Evolutionary conservation across 2,113 vertebrate genomes (phyloP), one percentile per base, ranked within the genome.

Genomic region (Sylvilagus bachmani): DNA sequence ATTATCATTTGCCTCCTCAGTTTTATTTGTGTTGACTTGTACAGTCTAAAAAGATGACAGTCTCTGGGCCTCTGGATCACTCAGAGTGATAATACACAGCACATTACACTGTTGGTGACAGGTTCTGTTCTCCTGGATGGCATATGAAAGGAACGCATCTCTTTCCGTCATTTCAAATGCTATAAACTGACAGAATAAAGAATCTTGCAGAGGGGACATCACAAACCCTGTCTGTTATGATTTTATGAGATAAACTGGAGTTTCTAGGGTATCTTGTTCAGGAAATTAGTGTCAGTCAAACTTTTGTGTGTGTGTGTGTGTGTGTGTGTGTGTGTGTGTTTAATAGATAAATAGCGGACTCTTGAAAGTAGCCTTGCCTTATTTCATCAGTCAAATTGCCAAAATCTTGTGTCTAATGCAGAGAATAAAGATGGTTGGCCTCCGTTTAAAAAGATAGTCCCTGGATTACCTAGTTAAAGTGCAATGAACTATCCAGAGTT

Each of bases 11-110:
- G 99, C 99, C 98, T 99, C 98, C 98, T 99, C 99, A 97, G 99
- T 99, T 99, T 99, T 99, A 99, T 99, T 99, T 99, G 99, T 99
- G 99, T 99, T 99, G 99, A 99, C 99, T 99, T 98, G 99, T 99
- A 98, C 98, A 98, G 99, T 99, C 99, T 98, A 99, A 98, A 99
- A 98, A 99, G 99, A 99, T 99, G 99, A 99, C 99, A 99, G 99
- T 98, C 98, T 98, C 97, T 93, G 97, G 98, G 99, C 98, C 98
- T 98, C 98, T 94, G 99, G 99, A 99, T 99, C 99, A 99, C 99
- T 99, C 99, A 99, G 98, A 98, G 99, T 99, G 99, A 99, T 99
- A 99, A 99, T 99, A 99, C 98, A 99, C 98, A 98, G 98, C 98
- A 98, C 98, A 98, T 98, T 98, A 98, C 98, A 98, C 98, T 97